A percentile compares a stretch with the other conserved stretches of the same genome.
Conservation (phyloP, 2,113 vertebrate species). For the Pelecanoides urinatrix region DNA sequence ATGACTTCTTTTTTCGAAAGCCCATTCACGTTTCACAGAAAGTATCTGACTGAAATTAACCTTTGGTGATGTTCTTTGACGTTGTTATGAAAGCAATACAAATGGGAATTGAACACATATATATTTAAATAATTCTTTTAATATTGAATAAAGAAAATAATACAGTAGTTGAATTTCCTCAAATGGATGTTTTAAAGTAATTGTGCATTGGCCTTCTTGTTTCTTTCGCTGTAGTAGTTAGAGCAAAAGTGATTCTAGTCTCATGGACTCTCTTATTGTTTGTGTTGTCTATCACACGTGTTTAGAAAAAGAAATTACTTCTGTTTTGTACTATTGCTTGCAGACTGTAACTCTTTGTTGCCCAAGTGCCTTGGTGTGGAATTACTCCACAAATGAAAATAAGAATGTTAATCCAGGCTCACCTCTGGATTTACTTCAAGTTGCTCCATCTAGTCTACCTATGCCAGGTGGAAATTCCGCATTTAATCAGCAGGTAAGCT, state of each 20-base stretch:
- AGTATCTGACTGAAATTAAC: background rate
- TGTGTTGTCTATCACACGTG: background rate
- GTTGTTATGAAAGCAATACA: background rate
- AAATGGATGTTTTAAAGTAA: background rate
- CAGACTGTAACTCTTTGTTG: constrained; percentile 82
- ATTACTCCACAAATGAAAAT: constrained; percentile 77
- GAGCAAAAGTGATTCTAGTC: background rate
- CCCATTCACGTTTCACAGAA: background rate
- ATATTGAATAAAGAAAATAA: background rate
- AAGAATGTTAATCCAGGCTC: constrained; percentile 75
- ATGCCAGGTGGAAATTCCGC: constrained; percentile 77
- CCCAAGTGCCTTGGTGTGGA: constrained; percentile 86
- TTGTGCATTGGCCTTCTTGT: background rate
- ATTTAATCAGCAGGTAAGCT: constrained; percentile 78
- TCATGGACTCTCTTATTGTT: background rate
- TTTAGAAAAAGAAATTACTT: background rate
- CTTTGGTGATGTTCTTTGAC: background rate
- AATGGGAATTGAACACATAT: background rate
- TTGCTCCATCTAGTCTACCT: constrained; percentile 77
- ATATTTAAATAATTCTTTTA: background rate
- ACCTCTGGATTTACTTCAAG: constrained; percentile 78
- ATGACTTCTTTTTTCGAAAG: background rate
- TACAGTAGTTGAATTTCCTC: background rate
- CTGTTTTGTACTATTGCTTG: background rate
- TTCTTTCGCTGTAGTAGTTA: background rate